These are phyloP conservation scores for Cheirogaleus major DNA, from an alignment of 2,797 vertebrate genomes.

Conservation along the genomic window DNA sequence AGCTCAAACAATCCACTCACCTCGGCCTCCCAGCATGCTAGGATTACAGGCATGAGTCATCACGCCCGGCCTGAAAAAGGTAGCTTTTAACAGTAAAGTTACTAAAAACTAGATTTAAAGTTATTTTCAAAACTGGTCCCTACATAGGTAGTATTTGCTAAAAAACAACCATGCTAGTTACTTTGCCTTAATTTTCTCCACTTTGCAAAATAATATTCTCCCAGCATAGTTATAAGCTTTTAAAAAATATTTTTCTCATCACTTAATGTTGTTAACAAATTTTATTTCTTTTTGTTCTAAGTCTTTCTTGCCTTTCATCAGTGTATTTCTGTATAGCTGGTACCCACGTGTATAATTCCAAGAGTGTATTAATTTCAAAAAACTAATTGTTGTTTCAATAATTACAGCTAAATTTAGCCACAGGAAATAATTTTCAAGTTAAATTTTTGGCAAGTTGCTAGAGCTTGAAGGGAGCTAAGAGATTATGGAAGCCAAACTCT, in stretches of 20 bases:
- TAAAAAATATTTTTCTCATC: background rate
- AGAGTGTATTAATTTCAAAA: slow-evolving; percentile 20
- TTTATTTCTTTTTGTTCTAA: background rate
- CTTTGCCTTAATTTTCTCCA: background rate
- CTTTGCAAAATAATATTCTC: slow-evolving; percentile 5
- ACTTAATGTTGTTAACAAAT: background rate
- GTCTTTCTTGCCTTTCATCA: background rate
- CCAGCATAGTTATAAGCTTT: background rate
- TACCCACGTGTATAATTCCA: background rate
- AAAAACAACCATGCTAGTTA: background rate
- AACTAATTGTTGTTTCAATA: background rate
- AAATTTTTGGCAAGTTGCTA: background rate
- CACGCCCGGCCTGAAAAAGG: background rate
- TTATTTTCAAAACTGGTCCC: background rate
- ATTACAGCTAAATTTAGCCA: background rate
- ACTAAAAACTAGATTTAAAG: background rate
- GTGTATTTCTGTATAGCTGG: background rate
- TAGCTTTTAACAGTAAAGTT: background rate
- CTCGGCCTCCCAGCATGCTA: no score
- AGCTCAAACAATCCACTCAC: no score
- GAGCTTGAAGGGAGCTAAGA: background rate
- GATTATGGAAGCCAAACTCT: background rate
- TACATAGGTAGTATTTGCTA: background rate
- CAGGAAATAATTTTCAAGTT: background rate
- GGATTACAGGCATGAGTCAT: no score